Conservation (phyloP, 2,888 invertebrate genomes). For the Parochlus steinenii region DNA sequence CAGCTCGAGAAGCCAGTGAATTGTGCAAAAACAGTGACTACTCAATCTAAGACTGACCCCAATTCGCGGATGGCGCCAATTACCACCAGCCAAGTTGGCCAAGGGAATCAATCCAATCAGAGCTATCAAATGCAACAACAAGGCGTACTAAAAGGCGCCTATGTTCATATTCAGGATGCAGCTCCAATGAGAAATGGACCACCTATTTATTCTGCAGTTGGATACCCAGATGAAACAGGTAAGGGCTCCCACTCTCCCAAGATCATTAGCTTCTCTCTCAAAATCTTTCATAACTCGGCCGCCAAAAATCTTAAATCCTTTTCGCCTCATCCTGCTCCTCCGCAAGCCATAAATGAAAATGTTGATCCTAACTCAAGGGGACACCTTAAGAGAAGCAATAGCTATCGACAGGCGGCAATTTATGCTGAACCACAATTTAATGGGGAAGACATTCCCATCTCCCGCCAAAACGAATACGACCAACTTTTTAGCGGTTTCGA, state of each 20-base stretch:
- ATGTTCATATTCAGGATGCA: conserved; percentile 54
- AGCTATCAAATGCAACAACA: too few species aligned
- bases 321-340: too few species aligned
- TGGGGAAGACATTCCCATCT: conserved; percentile 38
- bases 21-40: too few species aligned
- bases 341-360: conserved; percentile 20
- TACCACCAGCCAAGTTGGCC: neutral
- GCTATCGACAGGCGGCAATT: conserved; percentile 61
- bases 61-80: too few species aligned
- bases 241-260: too few species aligned
- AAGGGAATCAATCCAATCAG: conserved; percentile 24
- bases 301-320: too few species aligned
- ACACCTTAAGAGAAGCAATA: conserved; percentile 64
- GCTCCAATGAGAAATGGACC: conserved; percentile 12
- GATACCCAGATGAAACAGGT: neutral
- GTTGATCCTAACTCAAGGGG: conserved; percentile 20
- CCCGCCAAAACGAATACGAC: conserved; percentile 22
- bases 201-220: conserved; percentile 7
- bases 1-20: too few species aligned
- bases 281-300: neutral
- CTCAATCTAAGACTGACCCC: conserved; percentile 25
- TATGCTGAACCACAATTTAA: conserved; percentile 47
- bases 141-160: conserved; percentile 37
- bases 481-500: too few species aligned
- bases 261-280: conserved; percentile 11